These are phyloP conservation scores for Nycteola revayana DNA, from an alignment of 2,888 invertebrate genomes.

Conservation along the genomic window DNA sequence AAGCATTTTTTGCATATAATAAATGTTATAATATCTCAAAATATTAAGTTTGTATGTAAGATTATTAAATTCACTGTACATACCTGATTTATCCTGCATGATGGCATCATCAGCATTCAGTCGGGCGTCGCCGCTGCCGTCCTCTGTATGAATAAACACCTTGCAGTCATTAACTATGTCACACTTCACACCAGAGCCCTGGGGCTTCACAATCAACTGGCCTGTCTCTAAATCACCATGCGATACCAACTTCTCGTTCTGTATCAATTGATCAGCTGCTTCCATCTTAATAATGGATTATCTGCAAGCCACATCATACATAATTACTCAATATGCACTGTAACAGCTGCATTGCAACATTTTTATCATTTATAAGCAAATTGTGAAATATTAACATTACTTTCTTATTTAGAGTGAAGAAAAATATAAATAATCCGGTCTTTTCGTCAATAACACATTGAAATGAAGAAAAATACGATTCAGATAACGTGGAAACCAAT, in stretches of 20 bases:
- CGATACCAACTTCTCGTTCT: constrained; percentile 34
- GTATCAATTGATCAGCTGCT: constrained; percentile 48
- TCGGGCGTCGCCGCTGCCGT: constrained; percentile 68
- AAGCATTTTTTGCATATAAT: no score
- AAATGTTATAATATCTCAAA: no score
- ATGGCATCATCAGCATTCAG: constrained; percentile 41
- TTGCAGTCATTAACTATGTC: constrained; percentile 72
- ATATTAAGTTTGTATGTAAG: no score
- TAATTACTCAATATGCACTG: background rate
- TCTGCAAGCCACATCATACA: no score
- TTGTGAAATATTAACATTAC: no score
- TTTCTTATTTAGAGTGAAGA: no score
- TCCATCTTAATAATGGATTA: constrained; percentile 47
- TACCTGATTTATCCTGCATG: constrained; percentile 41
- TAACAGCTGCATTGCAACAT: constrained; percentile 20
- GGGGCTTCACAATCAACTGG: constrained; percentile 42
- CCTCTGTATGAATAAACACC: constrained; percentile 68
- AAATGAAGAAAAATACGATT: no score
- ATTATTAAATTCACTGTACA: no score
- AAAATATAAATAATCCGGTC: no score
- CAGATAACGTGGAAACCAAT: constrained; percentile 8
- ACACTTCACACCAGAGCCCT: constrained; percentile 49
- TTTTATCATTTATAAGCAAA: no score
- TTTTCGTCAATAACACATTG: no score
- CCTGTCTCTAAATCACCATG: constrained; percentile 42